These are phyloP conservation scores for Cenopis cana DNA, from an alignment of 2,888 invertebrate species.

Conservation along the genomic window DNA sequence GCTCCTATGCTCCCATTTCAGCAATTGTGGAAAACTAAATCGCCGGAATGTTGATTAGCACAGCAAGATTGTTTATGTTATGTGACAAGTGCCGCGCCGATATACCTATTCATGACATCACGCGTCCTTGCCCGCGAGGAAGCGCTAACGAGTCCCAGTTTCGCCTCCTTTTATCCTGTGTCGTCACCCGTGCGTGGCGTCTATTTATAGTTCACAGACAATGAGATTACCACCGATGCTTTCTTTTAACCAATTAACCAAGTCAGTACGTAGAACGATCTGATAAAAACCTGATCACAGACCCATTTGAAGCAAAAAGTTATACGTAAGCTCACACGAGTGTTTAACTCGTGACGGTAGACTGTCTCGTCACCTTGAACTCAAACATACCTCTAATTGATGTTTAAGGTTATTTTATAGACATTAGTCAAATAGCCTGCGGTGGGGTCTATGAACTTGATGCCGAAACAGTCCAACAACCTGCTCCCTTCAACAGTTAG, in stretches of 20 bases:
- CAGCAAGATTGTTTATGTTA: constrained; percentile 19
- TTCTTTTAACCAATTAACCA: constrained; percentile 54
- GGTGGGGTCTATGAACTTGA: constrained; percentile 51
- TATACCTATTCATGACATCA: constrained; percentile 77
- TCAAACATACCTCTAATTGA: constrained; percentile 64
- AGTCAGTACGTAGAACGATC: constrained; percentile 55
- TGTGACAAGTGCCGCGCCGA: constrained; percentile 63
- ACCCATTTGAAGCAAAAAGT: constrained; percentile 51
- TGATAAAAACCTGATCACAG: constrained; percentile 52
- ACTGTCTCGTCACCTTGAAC: constrained; percentile 71
- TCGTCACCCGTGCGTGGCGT: constrained; percentile 65
- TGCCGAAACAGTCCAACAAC: constrained; percentile 30
- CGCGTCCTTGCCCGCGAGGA: constrained; percentile 78
- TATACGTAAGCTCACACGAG: constrained; percentile 43
- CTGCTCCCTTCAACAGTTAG: constrained; percentile 39
- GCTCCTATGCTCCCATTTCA: no score
- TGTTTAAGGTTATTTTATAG: constrained; percentile 61
- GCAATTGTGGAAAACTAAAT: background rate
- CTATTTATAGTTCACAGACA: constrained; percentile 70
- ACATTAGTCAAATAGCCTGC: constrained; percentile 50
- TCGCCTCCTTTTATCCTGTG: constrained; percentile 78
- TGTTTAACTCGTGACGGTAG: constrained; percentile 35
- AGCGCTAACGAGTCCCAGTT: constrained; percentile 74
- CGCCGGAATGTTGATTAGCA: background rate
- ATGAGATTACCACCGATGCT: constrained; percentile 44